Conservation (phyloP, 2,113 vertebrate species). For the Chlorodrepanis virens region DNA sequence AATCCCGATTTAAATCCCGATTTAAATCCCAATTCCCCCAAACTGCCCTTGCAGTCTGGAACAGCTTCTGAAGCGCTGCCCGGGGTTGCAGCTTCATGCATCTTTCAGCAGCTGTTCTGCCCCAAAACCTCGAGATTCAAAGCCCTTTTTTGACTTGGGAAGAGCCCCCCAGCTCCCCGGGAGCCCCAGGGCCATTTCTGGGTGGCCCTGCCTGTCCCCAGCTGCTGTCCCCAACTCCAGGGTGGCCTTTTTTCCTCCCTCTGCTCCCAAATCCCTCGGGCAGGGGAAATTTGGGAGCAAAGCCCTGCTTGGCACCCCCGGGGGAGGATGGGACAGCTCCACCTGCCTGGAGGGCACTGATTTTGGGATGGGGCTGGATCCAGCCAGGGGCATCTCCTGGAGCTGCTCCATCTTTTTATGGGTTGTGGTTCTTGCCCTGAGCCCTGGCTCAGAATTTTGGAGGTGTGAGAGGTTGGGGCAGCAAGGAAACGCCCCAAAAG, state of each 20-base stretch:
- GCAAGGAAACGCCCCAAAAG: not conserved
- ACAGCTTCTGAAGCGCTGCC: slow-evolving; percentile 30
- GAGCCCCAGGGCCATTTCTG: not conserved
- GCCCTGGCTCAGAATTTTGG: rapidly evolving
- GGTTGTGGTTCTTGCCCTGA: not conserved
- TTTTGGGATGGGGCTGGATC: not conserved
- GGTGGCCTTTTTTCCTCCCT: too few relatives aligned
- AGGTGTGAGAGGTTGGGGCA: rapidly evolving
- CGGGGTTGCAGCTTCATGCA: slow-evolving; percentile 5
- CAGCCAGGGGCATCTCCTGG: not conserved
- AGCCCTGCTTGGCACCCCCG: not conserved
- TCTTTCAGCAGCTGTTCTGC: slow-evolving; percentile 19
- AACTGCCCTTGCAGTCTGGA: not conserved
- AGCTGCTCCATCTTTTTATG: rapidly evolving
- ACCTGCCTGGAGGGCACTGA: not conserved
- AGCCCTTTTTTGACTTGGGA: slow-evolving; percentile 8
- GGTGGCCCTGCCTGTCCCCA: not conserved
- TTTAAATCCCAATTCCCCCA: not conserved
- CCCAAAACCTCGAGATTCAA: not conserved
- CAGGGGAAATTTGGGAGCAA: not conserved
- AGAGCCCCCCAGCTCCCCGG: not conserved
- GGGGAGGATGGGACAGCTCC: not conserved
- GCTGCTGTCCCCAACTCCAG: not conserved
- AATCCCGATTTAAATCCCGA: not conserved
- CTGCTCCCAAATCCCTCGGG: not conserved